Percentiles rank a stretch among this genome's conserved stretches.
Conservation (phyloP, 2,113 vertebrate species). For the Rhea americana region DNA sequence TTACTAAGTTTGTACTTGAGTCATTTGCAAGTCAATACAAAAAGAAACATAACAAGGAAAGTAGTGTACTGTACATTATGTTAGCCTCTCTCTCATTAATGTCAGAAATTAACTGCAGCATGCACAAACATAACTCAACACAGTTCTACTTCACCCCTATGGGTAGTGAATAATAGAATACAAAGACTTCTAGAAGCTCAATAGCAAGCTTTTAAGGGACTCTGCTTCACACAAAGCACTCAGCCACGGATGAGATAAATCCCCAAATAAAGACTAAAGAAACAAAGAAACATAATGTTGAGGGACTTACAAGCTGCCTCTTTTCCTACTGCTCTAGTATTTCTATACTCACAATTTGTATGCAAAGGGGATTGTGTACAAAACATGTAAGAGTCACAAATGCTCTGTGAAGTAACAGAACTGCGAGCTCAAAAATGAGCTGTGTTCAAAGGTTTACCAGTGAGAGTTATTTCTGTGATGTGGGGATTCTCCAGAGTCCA, state of each 20-base stretch:
- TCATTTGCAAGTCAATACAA: constrained; percentile 26
- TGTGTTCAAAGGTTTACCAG: not conserved
- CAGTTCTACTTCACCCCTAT: not conserved
- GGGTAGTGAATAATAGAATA: not conserved
- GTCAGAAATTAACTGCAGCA: constrained; percentile 23
- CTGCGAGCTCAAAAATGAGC: not conserved
- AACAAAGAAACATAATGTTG: not conserved
- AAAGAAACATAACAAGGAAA: not conserved
- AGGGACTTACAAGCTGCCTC: not conserved
- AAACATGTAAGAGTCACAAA: not conserved
- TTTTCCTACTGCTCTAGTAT: not conserved
- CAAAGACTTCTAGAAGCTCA: not conserved
- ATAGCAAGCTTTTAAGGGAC: not conserved
- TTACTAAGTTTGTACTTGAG: not conserved
- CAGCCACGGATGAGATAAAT: not conserved
- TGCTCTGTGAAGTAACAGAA: no score
- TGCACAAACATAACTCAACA: not conserved
- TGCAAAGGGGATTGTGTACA: not conserved
- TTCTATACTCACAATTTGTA: not conserved
- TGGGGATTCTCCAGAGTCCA: not conserved
- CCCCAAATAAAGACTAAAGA: not conserved
- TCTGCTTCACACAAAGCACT: not conserved
- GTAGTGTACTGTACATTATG: not conserved
- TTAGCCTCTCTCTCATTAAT: constrained; percentile 3
- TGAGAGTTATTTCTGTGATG: not conserved